Conservation (phyloP, 1,140 invertebrate species). For the Metaphire vulgaris region DNA sequence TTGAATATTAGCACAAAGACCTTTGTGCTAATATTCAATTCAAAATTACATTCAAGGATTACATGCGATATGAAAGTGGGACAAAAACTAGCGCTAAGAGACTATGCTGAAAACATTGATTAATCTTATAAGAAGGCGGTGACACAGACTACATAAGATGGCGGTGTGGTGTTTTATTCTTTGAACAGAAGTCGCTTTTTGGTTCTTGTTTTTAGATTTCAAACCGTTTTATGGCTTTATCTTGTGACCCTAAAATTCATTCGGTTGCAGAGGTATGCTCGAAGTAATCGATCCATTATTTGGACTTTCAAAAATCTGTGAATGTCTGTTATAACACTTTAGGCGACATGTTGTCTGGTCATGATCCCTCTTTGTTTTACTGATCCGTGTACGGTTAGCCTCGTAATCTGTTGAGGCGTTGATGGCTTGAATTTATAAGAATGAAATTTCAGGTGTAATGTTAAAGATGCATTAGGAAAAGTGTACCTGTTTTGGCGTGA, state of each 20-base stretch:
- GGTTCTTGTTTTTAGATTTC: not conserved
- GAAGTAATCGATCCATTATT: not conserved
- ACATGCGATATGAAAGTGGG: too few relatives aligned
- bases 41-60: too few relatives aligned
- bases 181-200: not conserved
- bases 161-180: not conserved
- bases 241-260: not conserved
- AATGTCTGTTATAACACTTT: not conserved
- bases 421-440: not conserved
- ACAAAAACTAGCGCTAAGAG: too few relatives aligned
- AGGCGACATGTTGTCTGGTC: not conserved
- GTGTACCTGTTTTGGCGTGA: not conserved
- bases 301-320: not conserved
- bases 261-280: not conserved
- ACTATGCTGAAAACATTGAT: too few relatives aligned
- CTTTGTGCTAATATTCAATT: too few relatives aligned
- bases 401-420: not conserved
- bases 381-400: not conserved
- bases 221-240: not conserved
- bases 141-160: not conserved
- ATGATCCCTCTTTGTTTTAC: not conserved
- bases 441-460: not conserved
- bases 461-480: not conserved
- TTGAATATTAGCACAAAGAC: too few relatives aligned
- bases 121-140: too few relatives aligned